These are phyloP conservation scores for Lydus trimaculatus DNA, from an alignment of 2,888 invertebrate species.

Conservation along the genomic window DNA sequence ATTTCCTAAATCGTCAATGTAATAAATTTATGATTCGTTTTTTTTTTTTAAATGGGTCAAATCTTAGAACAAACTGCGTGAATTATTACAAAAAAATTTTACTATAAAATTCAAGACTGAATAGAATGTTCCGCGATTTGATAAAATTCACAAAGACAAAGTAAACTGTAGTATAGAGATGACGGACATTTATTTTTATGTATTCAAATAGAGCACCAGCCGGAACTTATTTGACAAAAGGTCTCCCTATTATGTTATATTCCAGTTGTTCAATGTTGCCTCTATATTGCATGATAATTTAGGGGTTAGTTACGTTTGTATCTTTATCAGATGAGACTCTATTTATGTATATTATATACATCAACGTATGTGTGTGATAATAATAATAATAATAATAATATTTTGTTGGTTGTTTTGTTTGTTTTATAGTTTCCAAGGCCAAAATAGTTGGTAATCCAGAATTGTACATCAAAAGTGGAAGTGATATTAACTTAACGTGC, in stretches of 20 bases:
- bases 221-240: slow-evolving; percentile 13
- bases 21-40: no score
- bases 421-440: slow-evolving; percentile 81
- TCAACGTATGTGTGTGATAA: neutral
- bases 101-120: neutral
- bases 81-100: no score
- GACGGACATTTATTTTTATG: slow-evolving; percentile 4
- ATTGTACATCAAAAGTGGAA: slow-evolving; percentile 87
- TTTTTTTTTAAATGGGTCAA: no score
- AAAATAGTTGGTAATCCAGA: slow-evolving; percentile 87
- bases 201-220: slow-evolving; percentile 7
- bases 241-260: slow-evolving; percentile 6
- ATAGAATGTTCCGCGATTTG: neutral
- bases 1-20: no score
- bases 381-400: neutral
- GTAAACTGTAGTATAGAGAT: neutral
- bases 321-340: slow-evolving; percentile 16
- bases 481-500: slow-evolving; percentile 92
- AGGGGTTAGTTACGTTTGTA: slow-evolving; percentile 16
- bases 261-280: slow-evolving; percentile 6
- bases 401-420: slow-evolving; percentile 21
- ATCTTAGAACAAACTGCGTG: no score
- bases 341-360: neutral
- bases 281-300: slow-evolving; percentile 2
- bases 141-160: neutral